Base-by-base conservation (phyloP, 2,113 vertebrate species). In the Mormyrus iriodes region DNA sequence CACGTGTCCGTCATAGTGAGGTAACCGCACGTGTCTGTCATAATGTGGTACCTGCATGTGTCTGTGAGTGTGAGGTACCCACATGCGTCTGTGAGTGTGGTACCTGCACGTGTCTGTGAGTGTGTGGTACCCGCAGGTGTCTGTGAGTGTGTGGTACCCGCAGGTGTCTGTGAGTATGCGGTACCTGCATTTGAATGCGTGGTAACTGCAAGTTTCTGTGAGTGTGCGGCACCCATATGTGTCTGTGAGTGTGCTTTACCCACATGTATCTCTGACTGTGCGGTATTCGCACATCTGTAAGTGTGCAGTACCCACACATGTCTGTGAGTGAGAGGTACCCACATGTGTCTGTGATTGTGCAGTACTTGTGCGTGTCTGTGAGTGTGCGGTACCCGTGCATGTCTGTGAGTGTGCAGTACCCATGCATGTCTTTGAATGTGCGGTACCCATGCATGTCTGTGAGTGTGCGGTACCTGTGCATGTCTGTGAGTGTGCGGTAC, bases 401-500 rank as follows among this genome's bases (percentile, higher is more conserved):
- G 53, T 73, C 46, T 58, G 85, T 12, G 89, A 82, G 91, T 82
- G 55, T 8, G 65, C 0, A 0, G 58, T n/a, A 61, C 58, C 58
- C 17, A 5, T 53, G 9, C 24, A n/a, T 39, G 27, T 39, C 73
- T 35, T 31, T 19, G 15, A 79, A 17, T 6, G 31, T 6, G 35
- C 1, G 0, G 3, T 13, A 15, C 3, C 15, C 3, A 90, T 69
- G 91, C 21, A 52, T 13, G 46, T 69, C 42, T 58, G 85, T 12
- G 89, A 58, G 90, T 82, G 55, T 12, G 76, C 2, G 0, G 58
- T 85, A 84, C 31, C 51, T 4, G 4, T 7, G 48, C 90, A 2
- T 46, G 31, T 85, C 42, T 89, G 46, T 90, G 52, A 55, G 42
- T 52, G 44, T 3, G 49, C 84, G 58, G 51, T 92, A 98, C 98